These are phyloP conservation scores for Sebastes cheni DNA, from an alignment of 2,797 vertebrate genomes.

Conservation along the genomic window DNA sequence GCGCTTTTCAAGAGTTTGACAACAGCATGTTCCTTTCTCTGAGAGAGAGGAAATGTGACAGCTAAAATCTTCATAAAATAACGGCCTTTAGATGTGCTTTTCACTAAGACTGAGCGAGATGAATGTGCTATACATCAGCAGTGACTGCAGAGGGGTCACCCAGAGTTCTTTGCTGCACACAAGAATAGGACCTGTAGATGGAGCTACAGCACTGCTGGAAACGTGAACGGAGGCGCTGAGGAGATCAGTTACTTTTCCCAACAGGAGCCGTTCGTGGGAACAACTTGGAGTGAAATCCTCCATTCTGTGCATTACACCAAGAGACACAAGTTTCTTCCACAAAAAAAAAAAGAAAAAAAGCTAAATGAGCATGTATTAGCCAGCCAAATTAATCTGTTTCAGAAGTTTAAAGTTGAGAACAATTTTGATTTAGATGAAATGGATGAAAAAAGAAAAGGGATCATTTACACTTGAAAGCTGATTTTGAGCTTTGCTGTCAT, in stretches of 20 bases:
- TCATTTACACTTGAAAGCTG: conserved; percentile 84
- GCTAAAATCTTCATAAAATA: conserved; percentile 84
- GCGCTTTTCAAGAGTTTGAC: conserved; percentile 80
- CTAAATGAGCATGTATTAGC: conserved; percentile 67
- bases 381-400: conserved; percentile 71
- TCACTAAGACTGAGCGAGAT: conserved; percentile 79
- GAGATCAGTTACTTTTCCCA: conserved; percentile 68
- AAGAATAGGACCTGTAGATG: conserved; percentile 80
- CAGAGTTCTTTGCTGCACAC: conserved; percentile 82
- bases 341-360: conserved; percentile 19
- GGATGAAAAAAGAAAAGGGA: conserved; percentile 63
- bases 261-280: conserved; percentile 73
- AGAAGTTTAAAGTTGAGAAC: conserved; percentile 72
- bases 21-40: conserved; percentile 70
- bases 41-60: conserved; percentile 76
- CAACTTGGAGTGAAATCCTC: conserved; percentile 74
- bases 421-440: conserved; percentile 75
- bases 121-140: conserved; percentile 84
- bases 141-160: conserved; percentile 83
- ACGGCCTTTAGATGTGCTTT: conserved; percentile 79
- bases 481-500: conserved; percentile 82
- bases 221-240: not conserved
- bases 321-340: conserved; percentile 58
- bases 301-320: conserved; percentile 64
- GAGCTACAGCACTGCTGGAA: conserved; percentile 80